Percentiles rank a stretch among this genome's conserved stretches.
Evolutionary conservation across 2,888 invertebrate genomes (phyloP).

Genomic region (Microctonus hyperodae): DNA sequence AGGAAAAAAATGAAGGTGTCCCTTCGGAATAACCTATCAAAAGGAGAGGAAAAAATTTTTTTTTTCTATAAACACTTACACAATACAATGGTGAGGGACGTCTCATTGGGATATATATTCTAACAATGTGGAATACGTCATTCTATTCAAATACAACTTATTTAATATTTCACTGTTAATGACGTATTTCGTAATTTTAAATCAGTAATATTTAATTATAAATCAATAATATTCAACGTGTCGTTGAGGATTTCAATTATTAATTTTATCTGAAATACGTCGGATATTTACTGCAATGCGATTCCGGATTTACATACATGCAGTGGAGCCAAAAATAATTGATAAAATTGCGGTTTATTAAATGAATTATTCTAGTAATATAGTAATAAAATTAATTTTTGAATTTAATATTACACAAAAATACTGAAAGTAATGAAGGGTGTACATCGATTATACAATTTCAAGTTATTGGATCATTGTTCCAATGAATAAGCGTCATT

Average conservation of each 20-base stretch:
- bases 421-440: no score
- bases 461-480: slow-evolving; percentile 12
- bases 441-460: slow-evolving; percentile 7
- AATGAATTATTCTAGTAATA: background rate
- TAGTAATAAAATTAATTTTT: background rate
- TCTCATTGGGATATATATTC: background rate
- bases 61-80: slow-evolving; percentile 8
- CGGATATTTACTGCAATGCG: slow-evolving; percentile 9
- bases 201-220: background rate
- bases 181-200: background rate
- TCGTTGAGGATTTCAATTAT: slow-evolving; percentile 14
- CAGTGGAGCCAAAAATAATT: background rate
- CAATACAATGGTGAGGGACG: background rate
- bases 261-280: slow-evolving; percentile 4
- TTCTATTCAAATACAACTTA: background rate
- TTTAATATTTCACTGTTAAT: background rate
- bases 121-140: background rate
- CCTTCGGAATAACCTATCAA: slow-evolving; percentile 13
- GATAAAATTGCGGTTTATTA: background rate
- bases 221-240: background rate
- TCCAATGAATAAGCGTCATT: background rate
- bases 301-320: slow-evolving; percentile 11
- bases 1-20: background rate
- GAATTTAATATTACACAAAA: background rate
- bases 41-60: slow-evolving; percentile 2